Base-by-base conservation (phyloP, 2,113 vertebrate species). In the Poeciliopsis occidentalis region DNA sequence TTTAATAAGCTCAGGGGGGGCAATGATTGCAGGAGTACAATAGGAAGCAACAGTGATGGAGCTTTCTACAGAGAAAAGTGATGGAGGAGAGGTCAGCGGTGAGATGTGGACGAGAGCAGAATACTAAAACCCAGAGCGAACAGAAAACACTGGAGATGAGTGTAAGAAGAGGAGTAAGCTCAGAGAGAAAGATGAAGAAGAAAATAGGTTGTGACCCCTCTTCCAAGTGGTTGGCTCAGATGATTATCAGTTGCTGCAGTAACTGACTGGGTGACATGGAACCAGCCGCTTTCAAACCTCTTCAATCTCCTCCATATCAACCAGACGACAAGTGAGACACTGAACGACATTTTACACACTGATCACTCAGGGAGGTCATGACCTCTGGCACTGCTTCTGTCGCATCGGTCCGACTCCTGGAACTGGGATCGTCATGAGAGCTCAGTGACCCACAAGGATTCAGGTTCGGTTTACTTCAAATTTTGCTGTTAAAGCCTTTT, bases 241-340 rank as follows among this genome's bases (percentile, higher is more conserved):
- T 80, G 82, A 84, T 88, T 78, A 91, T 89, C 89, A 85, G 81
- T 79, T 60, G 37, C 81, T 51, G 87, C 78, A n/a, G 73, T 75
- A 73, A 87, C 66, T 75, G 81, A 69, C 44, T 75, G 73, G 12
- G 78, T 75, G 85, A 83, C 76, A 87, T 19, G 13, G 24, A 76
- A 60, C 37, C 66, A 60, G 72, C 78, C 7, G 4, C 41, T 47
- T 27, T 61, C 83, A 76, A 73, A 67, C 74, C 76, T 54, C 76
- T 81, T 91, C 75, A 85, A 81, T 71, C 80, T 74, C 34, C 80
- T 70, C 69, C 12, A 32, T 26, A 51, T 31, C 10, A 26, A 37
- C 44, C 51, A 62, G 31, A 66, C 32, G 68, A 64, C 32, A 51
- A 17, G 5, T 54, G 57, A 39, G 10, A 61, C n/a, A 24, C 24